phyloP scores from a whole-genome alignment of 2,797 vertebrate genomes.

The Hoplostethus atlanticus region DNA sequence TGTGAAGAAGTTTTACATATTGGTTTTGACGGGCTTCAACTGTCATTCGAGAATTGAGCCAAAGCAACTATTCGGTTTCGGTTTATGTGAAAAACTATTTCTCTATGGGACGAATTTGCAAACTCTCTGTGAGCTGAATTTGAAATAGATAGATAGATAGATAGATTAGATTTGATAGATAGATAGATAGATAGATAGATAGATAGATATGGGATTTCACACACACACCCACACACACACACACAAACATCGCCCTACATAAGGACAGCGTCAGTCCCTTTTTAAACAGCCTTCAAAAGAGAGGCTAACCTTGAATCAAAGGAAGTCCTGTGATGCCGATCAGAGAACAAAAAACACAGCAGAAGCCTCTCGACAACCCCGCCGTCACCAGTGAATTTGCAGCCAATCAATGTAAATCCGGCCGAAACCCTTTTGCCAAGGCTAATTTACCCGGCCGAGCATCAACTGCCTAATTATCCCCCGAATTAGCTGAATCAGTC shows the following conservation, averaged over 20 bases:
- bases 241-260: neutral
- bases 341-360: constrained; percentile 50
- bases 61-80: too few species aligned
- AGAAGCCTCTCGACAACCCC: constrained; percentile 28
- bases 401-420: constrained; percentile 50
- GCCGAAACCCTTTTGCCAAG: constrained; percentile 55
- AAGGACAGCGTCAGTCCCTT: constrained; percentile 25
- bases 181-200: too few species aligned
- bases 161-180: too few species aligned
- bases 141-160: too few species aligned
- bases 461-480: constrained; percentile 59
- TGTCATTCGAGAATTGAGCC: too few species aligned
- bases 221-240: constrained; percentile 21
- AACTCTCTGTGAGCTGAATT: too few species aligned
- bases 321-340: constrained; percentile 32
- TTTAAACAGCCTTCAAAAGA: constrained; percentile 33
- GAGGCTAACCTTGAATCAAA: constrained; percentile 35
- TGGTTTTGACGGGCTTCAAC: too few species aligned
- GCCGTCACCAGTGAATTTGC: constrained; percentile 43
- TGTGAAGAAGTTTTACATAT: too few species aligned
- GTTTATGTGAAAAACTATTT: too few species aligned
- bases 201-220: neutral
- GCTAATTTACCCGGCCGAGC: constrained; percentile 57
- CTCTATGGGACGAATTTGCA: too few species aligned
- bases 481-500: constrained; percentile 67